Conservation (phyloP, 1,140 invertebrate genomes). For the Neodiprion pinetum region DNA sequence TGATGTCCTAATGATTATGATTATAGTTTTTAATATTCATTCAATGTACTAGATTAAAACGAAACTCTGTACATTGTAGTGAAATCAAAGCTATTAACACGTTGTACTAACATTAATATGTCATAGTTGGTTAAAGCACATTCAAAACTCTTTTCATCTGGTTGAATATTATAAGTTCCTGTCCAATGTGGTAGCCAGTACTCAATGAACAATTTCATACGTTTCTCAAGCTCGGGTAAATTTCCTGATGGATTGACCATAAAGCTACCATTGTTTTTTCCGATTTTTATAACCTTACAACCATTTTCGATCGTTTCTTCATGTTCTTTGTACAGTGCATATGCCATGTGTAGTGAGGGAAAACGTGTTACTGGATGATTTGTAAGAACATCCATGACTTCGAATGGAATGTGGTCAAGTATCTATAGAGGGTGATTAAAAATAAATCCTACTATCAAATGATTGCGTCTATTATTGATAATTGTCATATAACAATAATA, state of each 20-base stretch:
- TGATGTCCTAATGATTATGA: background rate
- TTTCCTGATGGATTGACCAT: conserved; percentile 75
- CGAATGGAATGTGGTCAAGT: conserved; percentile 78
- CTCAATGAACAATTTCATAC: conserved; percentile 68
- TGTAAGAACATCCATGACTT: conserved; percentile 70
- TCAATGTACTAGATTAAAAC: conserved; percentile 34
- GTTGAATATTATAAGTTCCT: conserved; percentile 66
- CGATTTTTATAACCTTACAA: conserved; percentile 60
- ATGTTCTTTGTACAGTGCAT: conserved; percentile 70
- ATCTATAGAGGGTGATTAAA: conserved; percentile 60
- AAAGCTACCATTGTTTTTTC: conserved; percentile 59
- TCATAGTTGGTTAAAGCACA: conserved; percentile 67
- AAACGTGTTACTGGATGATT: conserved; percentile 73
- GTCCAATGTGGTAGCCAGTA: conserved; percentile 72
- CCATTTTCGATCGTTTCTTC: conserved; percentile 65
- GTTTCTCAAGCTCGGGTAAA: conserved; percentile 71
- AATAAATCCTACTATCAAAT: conserved; percentile 3
- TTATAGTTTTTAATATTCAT: background rate
- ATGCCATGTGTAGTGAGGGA: conserved; percentile 75
- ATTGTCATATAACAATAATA: background rate
- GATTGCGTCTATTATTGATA: conserved; percentile 6
- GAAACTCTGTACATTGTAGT: conserved; percentile 11
- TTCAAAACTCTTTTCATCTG: conserved; percentile 66
- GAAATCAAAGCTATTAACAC: background rate
- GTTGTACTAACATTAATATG: conserved; percentile 69